A percentile compares a stretch with the other conserved stretches of the same genome.
phyloP scores from a whole-genome alignment of 2,888 invertebrate genomes.

The Thysanoteuthis rhombus region DNA sequence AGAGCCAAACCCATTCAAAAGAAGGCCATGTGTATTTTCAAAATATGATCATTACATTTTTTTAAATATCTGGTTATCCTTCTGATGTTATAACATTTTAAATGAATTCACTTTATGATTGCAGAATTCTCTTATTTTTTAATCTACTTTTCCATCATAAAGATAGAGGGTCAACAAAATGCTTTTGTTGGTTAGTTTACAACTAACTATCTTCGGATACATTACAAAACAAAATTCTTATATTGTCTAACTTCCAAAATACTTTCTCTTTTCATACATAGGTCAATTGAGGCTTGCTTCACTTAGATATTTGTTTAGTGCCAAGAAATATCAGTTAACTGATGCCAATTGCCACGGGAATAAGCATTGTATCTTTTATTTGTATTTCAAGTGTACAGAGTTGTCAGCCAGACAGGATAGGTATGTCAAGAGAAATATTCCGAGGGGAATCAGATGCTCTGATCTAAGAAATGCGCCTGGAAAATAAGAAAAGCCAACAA shows the following conservation, averaged over 20 bases:
- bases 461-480: neutral
- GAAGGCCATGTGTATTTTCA: too few species aligned
- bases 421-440: neutral
- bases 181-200: too few species aligned
- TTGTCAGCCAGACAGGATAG: neutral
- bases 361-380: neutral
- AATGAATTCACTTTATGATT: neutral
- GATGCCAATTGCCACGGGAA: neutral
- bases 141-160: neutral
- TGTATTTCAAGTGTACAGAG: neutral
- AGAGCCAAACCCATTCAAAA: too few species aligned
- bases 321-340: neutral
- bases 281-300: neutral
- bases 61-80: too few species aligned
- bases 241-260: neutral
- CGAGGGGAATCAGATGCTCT: neutral
- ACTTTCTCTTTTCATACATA: neutral
- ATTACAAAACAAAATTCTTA: neutral
- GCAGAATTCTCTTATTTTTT: neutral
- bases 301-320: neutral
- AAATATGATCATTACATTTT: too few species aligned
- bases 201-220: neutral
- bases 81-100: too few species aligned
- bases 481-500: conserved; percentile 12
- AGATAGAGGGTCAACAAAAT: neutral